A percentile compares a stretch with the other conserved stretches of the same genome.
phyloP scores from a whole-genome alignment of 2,888 invertebrate genomes.

The Pristionchus entomophagus region DNA sequence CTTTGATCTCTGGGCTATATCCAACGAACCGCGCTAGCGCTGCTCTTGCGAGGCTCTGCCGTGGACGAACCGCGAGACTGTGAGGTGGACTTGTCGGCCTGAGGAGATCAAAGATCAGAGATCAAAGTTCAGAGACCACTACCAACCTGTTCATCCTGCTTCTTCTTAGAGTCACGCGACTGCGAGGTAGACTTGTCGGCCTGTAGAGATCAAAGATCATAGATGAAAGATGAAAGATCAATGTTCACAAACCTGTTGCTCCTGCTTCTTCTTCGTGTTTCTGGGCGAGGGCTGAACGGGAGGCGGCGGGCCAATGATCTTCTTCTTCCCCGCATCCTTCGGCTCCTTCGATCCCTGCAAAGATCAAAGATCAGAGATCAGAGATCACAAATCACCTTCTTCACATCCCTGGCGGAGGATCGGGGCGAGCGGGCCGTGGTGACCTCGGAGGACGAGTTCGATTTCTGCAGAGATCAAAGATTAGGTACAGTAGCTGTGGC shows the following conservation, averaged over 20 bases:
- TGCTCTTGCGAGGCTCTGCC: background rate
- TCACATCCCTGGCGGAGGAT: background rate
- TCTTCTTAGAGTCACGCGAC: background rate
- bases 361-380: conserved; percentile 16
- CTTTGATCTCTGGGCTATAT: background rate
- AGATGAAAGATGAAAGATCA: background rate
- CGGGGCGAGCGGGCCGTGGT: conserved; percentile 34
- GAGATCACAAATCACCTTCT: background rate
- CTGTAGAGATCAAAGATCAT: background rate
- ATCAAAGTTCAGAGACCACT: background rate
- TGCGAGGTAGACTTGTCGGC: conserved; percentile 10
- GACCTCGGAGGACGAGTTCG: background rate
- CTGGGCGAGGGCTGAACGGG: background rate
- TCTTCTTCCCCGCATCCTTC: background rate
- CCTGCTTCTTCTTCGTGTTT: conserved; percentile 9
- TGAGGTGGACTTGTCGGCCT: conserved; percentile 11
- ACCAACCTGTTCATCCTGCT: background rate
- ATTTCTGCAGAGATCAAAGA: background rate
- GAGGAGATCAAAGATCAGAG: background rate
- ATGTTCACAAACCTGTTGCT: background rate
- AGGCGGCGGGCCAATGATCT: background rate
- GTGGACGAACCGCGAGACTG: background rate
- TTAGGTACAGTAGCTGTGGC: background rate
- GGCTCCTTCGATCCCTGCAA: background rate
- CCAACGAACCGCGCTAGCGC: background rate